phyloP scores from a whole-genome alignment of 1,140 invertebrate species.

The Brachionus manjavacas region DNA sequence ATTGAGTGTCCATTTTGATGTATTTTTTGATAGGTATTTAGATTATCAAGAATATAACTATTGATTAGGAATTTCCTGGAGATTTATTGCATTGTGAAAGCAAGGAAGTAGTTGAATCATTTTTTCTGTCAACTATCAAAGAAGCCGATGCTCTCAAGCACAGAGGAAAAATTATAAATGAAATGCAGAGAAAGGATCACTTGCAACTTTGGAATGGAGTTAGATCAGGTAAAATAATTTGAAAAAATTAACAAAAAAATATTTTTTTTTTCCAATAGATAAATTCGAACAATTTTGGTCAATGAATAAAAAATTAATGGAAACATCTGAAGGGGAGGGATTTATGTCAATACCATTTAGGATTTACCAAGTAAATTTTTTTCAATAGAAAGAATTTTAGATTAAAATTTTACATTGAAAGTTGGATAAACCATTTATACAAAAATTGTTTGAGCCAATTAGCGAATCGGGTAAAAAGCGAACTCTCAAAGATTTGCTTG shows the following conservation, averaged over 20 bases:
- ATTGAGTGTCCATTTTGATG: slow-evolving; percentile 89
- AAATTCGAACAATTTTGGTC: slow-evolving; percentile 99
- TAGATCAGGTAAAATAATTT: slow-evolving; percentile 69
- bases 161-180: slow-evolving; percentile 77
- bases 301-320: slow-evolving; percentile 87
- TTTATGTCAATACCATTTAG: slow-evolving; percentile 89
- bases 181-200: slow-evolving; percentile 95
- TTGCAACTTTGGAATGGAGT: slow-evolving; percentile 96
- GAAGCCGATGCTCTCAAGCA: slow-evolving; percentile 96
- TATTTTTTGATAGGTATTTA: background rate
- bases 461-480: slow-evolving; percentile 49
- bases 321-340: slow-evolving; percentile 62
- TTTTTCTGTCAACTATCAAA: slow-evolving; percentile 90
- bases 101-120: slow-evolving; percentile 82
- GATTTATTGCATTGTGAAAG: slow-evolving; percentile 58
- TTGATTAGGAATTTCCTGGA: slow-evolving; percentile 59
- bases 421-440: slow-evolving; percentile 52
- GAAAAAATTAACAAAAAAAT: slow-evolving; percentile 46
- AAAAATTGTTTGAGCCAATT: slow-evolving; percentile 55
- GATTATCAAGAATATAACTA: background rate
- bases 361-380: slow-evolving; percentile 63
- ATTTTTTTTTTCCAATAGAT: slow-evolving; percentile 61
- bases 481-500: slow-evolving; percentile 52
- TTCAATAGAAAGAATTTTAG: background rate
- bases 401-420: slow-evolving; percentile 3